Base-by-base conservation (phyloP, 2,888 invertebrate genomes). In the Phasia obesa region DNA sequence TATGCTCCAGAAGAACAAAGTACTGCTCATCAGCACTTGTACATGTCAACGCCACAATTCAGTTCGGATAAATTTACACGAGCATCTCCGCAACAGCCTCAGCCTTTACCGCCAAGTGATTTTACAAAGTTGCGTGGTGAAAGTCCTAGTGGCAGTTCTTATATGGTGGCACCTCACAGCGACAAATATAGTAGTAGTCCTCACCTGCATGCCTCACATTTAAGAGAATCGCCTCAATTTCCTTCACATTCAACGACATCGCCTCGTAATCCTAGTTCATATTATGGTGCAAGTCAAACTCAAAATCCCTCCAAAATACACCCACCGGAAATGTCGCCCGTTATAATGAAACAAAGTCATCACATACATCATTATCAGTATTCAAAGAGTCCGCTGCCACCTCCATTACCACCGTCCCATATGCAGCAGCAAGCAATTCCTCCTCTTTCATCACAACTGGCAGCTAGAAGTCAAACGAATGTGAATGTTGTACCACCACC, bases 31-130 rank as follows among this genome's bases (percentile, higher is more conserved):
- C 87, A 87, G 59, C 88, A 87, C 64, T 84, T 89, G 31, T 89
- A 90, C 42, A 88, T 89, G 87, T 87, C 89, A 9, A 87, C 88
- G 81, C 88, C 88, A 9, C 88, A 88, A 53, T 88, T 89, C 71
- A 89, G 88, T 64, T 88, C 88, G 21, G 88, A 89, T 38, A 89
- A 89, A 35, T 89, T 89, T 80, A 67, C 83, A 2, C 49, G 70
- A 31, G 79, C 79, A 2, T 53, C 85, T 0, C 85, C 86, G 4
- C 86, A 86, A 7, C 88, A 89, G 9, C 86, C 87, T 38, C 84
- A 79, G 11, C 31, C 67, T 23, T 75, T 70, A 19, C 23, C 70
- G n/a, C 51, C 55, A 49, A 47, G 53, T 6, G 85, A 85, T 60
- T 80, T 21, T 23, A 62, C 69, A 2, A 85, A 85, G 62, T 49